These are phyloP conservation scores for Papilio polyxenes DNA, from an alignment of 1,140 invertebrate genomes.

Conservation along the genomic window DNA sequence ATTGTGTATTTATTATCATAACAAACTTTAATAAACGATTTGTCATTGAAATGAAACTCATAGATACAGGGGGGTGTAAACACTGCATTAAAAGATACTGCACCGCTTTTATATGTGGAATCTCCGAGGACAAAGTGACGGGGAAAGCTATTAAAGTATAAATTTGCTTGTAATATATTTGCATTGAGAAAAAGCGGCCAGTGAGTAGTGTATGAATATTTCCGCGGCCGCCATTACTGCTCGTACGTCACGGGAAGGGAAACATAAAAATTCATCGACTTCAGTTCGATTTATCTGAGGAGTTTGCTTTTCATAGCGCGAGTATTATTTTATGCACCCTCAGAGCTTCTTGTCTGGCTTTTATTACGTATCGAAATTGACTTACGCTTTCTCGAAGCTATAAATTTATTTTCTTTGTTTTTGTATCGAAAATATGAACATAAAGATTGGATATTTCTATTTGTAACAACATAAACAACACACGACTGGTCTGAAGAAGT, in stretches of 20 bases:
- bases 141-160: conserved; percentile 22
- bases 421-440: conserved; percentile 14
- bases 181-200: background rate
- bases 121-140: background rate
- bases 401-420: conserved; percentile 19
- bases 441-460: background rate
- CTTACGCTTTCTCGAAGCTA: conserved; percentile 21
- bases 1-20: background rate
- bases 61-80: background rate
- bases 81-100: background rate
- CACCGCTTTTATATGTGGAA: background rate
- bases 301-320: conserved; percentile 34
- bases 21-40: background rate
- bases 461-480: background rate
- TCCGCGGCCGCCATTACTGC: background rate
- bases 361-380: conserved; percentile 36
- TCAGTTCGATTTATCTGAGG: conserved; percentile 33
- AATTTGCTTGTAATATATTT: conserved; percentile 9
- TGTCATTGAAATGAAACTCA: background rate
- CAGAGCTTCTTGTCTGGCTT: conserved; percentile 23
- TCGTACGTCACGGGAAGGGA: conserved; percentile 26
- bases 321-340: conserved; percentile 37
- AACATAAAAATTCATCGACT: conserved; percentile 34
- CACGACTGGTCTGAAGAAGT: background rate
- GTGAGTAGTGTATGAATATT: conserved; percentile 18